Base-by-base conservation (phyloP, 2,797 vertebrate genomes). In the Yasuhikotakia modesta region DNA sequence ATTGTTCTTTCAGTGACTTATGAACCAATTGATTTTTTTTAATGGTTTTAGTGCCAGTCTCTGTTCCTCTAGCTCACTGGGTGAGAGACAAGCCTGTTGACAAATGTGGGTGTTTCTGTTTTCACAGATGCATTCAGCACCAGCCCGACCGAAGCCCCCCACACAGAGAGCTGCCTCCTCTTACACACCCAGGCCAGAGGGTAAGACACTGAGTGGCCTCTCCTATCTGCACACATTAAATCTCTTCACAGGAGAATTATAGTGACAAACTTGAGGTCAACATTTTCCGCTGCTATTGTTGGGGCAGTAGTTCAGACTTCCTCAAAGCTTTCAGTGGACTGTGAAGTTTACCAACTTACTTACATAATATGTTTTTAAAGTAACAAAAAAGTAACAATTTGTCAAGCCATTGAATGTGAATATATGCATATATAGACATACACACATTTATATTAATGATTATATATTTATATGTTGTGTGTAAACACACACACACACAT, bases 111-210 rank as follows among this genome's bases (percentile, higher is more conserved):
- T 66, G 19, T 79, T 52, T 77, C 48, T 61, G 22, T 43, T 69
- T 75, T 70, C 30, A 74, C 75, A 85, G 78, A 35, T 66, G 76
- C 81, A 63, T 79, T 32, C 63, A 30, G 32, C 55, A 71, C 86
- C 86, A 45, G 16, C 35, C 19, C 85, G 87, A 84, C 87, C 87
- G 10, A 76, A 43, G 22, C 81, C 83, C n/a, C 27, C 87, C 86
- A 12, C 17, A n/a, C n/a, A n/a, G n/a, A n/a, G n/a, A n/a, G n/a
- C 14, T n/a, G 66, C 70, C 21, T 68, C 76, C 65, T 76, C 24
- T 21, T 79, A 74, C 60, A 67, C 73, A 35, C 27, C 69, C 52
- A 81, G 52, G 48, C 16, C 81, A 17, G 52, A 73, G 70, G 85
- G 86, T 86, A 80, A 68, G 45, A 67, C 10, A 11, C 32, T 32